phyloP scores from a whole-genome alignment of 1,140 invertebrate genomes.

The Pseudomyrmex dendroicus region DNA sequence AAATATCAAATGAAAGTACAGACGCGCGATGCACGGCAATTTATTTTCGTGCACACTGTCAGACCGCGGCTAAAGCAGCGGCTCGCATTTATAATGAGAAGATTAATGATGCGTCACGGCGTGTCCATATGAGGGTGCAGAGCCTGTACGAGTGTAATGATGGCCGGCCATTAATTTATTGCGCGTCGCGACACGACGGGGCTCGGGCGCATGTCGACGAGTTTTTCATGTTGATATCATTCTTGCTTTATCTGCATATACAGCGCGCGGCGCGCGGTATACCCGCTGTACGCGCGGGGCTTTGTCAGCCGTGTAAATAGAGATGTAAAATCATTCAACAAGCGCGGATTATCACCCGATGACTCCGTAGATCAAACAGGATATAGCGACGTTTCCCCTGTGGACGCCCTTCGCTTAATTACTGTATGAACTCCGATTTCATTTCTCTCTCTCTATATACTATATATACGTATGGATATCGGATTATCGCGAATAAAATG shows the following conservation, averaged over 20 bases:
- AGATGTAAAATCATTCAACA: conserved; percentile 58
- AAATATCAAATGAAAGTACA: conserved; percentile 82
- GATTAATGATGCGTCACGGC: conserved; percentile 76
- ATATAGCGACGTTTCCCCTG: conserved; percentile 32
- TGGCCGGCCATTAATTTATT: conserved; percentile 75
- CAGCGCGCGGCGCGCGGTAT: not conserved
- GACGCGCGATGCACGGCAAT: conserved; percentile 78
- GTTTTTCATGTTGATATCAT: conserved; percentile 70
- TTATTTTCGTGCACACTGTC: conserved; percentile 75
- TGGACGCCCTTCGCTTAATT: conserved; percentile 37
- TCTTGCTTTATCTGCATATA: conserved; percentile 61
- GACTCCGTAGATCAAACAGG: conserved; percentile 56
- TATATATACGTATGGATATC: no score
- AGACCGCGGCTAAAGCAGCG: conserved; percentile 71
- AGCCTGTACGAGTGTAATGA: conserved; percentile 69
- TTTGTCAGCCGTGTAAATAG: conserved; percentile 65
- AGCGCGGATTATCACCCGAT: conserved; percentile 53
- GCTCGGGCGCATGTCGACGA: conserved; percentile 66
- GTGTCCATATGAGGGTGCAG: conserved; percentile 61
- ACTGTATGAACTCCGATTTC: conserved; percentile 6
- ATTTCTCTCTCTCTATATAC: not conserved
- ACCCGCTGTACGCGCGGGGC: conserved; percentile 5
- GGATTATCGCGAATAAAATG: not conserved
- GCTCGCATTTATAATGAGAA: conserved; percentile 79
- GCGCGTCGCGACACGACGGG: conserved; percentile 63